These are phyloP conservation scores for Syngnathus scovelli DNA, from an alignment of 2,113 vertebrate genomes.

Conservation along the genomic window DNA sequence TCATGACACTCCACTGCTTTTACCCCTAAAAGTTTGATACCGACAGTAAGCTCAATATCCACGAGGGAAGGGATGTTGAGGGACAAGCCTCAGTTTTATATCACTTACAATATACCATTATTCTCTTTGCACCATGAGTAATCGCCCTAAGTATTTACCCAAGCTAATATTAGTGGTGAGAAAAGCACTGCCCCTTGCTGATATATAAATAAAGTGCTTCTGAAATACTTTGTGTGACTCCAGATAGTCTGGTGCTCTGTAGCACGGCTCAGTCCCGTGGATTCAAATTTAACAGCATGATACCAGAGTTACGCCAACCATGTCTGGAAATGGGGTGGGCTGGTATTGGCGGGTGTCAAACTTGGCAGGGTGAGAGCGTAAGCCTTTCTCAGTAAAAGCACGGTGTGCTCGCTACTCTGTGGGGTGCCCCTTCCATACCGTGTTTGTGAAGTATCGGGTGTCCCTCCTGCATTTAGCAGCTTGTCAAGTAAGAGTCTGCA, in stretches of 20 bases:
- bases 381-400: slow-evolving; percentile 69
- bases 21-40: slow-evolving; percentile 33
- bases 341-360: slow-evolving; percentile 52
- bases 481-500: slow-evolving; percentile 68
- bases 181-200: slow-evolving; percentile 67
- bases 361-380: slow-evolving; percentile 66
- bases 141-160: slow-evolving; percentile 72
- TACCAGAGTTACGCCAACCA: slow-evolving; percentile 85
- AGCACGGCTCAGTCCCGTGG: slow-evolving; percentile 76
- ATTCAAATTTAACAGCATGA: slow-evolving; percentile 92
- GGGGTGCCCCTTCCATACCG: slow-evolving; percentile 62
- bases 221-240: slow-evolving; percentile 93
- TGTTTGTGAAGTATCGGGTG: slow-evolving; percentile 72
- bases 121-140: slow-evolving; percentile 62
- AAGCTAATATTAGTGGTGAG: slow-evolving; percentile 78
- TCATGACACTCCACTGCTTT: neutral
- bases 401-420: slow-evolving; percentile 64
- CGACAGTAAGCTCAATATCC: slow-evolving; percentile 6
- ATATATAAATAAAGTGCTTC: slow-evolving; percentile 95
- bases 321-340: slow-evolving; percentile 63
- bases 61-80: too few species aligned
- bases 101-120: slow-evolving; percentile 51
- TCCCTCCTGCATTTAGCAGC: slow-evolving; percentile 70
- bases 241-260: slow-evolving; percentile 88
- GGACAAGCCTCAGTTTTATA: slow-evolving; percentile 8